Percentiles rank a stretch among this genome's conserved stretches.
Evolutionary conservation across 2,113 vertebrate species (phyloP).

Genomic region (Istiophorus platypterus): DNA sequence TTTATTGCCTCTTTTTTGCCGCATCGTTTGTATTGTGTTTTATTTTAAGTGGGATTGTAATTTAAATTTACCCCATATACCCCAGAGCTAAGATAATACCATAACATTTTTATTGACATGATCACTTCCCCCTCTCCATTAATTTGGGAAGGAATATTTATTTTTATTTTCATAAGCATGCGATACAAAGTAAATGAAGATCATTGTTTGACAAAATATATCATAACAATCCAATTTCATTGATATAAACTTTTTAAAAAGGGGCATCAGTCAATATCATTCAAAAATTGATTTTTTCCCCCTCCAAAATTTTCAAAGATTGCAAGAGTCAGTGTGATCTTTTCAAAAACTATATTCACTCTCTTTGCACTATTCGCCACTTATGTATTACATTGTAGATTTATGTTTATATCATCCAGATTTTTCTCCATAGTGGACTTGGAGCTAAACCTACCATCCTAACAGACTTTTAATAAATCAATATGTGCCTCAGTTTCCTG

Average conservation of each 20-base stretch:
- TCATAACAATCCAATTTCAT: not conserved
- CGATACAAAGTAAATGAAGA: not conserved
- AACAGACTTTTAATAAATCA: constrained; percentile 56
- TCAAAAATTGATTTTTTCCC: not conserved
- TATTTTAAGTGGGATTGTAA: no score
- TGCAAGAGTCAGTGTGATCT: not conserved
- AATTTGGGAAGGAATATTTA: not conserved
- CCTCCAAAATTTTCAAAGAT: not conserved
- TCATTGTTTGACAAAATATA: not conserved
- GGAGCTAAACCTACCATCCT: not conserved
- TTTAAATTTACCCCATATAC: not conserved
- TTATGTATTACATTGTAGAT: not conserved
- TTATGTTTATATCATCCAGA: not conserved
- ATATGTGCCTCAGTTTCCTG: constrained; percentile 49
- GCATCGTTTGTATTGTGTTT: no score
- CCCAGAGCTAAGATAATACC: no score
- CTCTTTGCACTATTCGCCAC: not conserved
- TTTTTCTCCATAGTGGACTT: not conserved
- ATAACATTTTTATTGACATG: no score
- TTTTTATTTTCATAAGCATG: not conserved
- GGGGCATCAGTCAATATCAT: not conserved
- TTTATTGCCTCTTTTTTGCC: no score
- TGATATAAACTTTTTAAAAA: no score
- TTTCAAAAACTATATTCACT: not conserved
- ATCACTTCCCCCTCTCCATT: no score